Evolutionary conservation across 2,797 vertebrate species (phyloP).

Genomic region (Centroberyx gerrardi): DNA sequence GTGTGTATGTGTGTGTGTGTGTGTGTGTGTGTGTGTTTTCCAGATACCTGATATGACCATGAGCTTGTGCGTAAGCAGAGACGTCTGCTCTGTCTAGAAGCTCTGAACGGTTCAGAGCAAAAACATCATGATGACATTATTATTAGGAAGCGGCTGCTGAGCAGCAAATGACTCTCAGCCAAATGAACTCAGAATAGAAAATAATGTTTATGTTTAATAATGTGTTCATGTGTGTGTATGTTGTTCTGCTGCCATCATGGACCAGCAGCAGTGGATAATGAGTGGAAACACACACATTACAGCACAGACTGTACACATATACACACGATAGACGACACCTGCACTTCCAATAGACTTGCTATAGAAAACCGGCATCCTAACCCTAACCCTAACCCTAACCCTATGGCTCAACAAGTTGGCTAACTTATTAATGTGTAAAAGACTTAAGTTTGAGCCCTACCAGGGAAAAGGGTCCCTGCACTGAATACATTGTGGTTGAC

Average conservation of each 20-base stretch:
- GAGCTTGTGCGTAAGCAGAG: constrained; percentile 1
- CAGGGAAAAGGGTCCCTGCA: too few relatives aligned
- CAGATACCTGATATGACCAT: constrained; percentile 32
- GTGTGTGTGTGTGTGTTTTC: constrained; percentile 9
- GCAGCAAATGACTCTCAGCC: constrained; percentile 9
- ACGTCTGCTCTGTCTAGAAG: background rate
- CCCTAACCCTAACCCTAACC: too few relatives aligned
- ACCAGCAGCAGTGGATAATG: background rate
- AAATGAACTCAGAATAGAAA: too few relatives aligned
- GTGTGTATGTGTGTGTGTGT: constrained; percentile 3
- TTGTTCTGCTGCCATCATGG: background rate
- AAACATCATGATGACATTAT: constrained; percentile 4
- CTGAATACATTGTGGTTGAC: too few relatives aligned
- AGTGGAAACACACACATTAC: background rate
- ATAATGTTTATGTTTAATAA: too few relatives aligned
- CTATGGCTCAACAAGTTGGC: too few relatives aligned
- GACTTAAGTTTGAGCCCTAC: too few relatives aligned
- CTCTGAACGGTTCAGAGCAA: background rate
- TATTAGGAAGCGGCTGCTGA: background rate
- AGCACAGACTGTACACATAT: background rate
- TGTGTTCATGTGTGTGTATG: background rate
- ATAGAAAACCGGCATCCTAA: too few relatives aligned
- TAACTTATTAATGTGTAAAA: too few relatives aligned
- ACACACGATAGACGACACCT: background rate
- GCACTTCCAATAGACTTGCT: too few relatives aligned